phyloP scores from a whole-genome alignment of 1,140 invertebrate genomes.

The Helicoverpa zea region DNA sequence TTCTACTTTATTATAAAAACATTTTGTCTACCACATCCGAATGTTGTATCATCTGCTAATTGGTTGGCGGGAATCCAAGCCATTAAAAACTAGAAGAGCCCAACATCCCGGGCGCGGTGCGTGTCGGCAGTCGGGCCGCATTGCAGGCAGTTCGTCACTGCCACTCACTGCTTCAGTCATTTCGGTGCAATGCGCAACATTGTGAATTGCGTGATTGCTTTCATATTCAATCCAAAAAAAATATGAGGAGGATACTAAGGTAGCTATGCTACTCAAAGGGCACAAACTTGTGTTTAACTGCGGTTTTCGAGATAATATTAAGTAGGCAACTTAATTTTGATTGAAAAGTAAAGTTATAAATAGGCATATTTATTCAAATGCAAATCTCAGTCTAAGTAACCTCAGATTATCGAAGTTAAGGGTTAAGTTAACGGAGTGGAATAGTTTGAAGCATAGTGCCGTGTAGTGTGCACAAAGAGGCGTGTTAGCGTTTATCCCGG shows the following conservation, averaged over 20 bases:
- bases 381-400: too few relatives aligned
- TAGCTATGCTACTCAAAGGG: too few relatives aligned
- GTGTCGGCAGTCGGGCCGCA: constrained; percentile 20
- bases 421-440: too few relatives aligned
- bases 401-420: too few relatives aligned
- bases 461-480: background rate
- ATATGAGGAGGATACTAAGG: background rate
- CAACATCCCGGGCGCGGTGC: background rate
- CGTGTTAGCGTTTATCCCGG: constrained; percentile 5
- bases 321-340: too few relatives aligned
- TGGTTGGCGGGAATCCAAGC: constrained; percentile 31
- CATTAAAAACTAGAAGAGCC: constrained; percentile 11
- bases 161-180: constrained; percentile 2
- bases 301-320: too few relatives aligned
- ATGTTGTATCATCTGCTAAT: constrained; percentile 22
- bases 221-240: background rate
- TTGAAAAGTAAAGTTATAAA: too few relatives aligned
- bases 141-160: constrained; percentile 5
- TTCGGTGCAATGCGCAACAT: background rate
- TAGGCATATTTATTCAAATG: too few relatives aligned
- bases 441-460: too few relatives aligned
- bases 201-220: background rate
- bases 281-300: too few relatives aligned
- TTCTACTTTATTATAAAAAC: constrained; percentile 21
- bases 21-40: constrained; percentile 16